These are phyloP conservation scores for Hypotaenidia okinawae DNA, from an alignment of 2,797 vertebrate genomes.

Conservation along the genomic window DNA sequence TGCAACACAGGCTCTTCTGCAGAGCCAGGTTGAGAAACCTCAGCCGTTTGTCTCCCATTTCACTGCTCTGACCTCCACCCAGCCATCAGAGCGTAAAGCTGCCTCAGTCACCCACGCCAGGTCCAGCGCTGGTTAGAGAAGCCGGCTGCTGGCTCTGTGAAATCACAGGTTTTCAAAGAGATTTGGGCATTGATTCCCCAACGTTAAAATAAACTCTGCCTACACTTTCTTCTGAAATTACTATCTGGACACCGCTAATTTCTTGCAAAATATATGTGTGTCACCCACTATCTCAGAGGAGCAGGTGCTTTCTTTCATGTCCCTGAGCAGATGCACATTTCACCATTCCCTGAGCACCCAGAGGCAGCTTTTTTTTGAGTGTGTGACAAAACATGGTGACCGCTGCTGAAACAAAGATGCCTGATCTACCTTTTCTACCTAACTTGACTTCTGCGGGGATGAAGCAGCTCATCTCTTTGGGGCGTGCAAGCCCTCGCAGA, in stretches of 20 bases:
- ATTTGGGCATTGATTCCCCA: not conserved
- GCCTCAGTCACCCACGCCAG: not conserved
- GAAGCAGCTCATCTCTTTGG: not conserved
- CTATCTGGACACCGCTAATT: conserved; percentile 29
- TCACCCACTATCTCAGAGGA: not conserved
- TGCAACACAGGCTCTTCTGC: not conserved
- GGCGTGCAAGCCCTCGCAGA: not conserved
- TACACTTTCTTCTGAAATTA: not conserved
- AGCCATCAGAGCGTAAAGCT: not conserved
- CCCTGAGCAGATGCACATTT: conserved; percentile 41
- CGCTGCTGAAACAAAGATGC: not conserved
- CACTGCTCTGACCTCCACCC: not conserved
- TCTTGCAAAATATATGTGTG: not conserved
- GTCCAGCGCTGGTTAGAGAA: not conserved
- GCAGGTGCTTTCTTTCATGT: conserved; percentile 35
- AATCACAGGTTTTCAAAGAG: conserved; percentile 26
- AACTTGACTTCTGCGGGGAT: not conserved
- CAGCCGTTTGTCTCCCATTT: not conserved
- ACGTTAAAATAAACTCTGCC: not conserved
- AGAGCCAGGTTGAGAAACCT: not conserved
- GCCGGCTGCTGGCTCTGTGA: not conserved
- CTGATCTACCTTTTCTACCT: conserved; percentile 10
- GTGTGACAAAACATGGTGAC: conserved; percentile 20
- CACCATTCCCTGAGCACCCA: not conserved
- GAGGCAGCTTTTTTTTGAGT: not conserved